phyloP scores from a whole-genome alignment of 2,888 invertebrate species.

The Leucophenga montana region DNA sequence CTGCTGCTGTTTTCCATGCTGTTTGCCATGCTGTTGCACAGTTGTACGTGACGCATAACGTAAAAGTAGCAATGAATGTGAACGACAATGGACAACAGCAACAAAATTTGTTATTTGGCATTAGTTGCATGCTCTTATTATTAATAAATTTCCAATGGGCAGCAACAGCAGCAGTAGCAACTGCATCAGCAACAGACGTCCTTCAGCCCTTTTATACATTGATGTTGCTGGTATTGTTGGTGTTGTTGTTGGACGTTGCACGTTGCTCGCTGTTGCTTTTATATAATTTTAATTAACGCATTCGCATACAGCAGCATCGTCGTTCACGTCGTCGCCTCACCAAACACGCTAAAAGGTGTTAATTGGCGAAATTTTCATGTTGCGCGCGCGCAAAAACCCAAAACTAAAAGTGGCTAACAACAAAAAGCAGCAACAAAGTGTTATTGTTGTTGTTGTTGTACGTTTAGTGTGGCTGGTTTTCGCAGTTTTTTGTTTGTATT shows the following conservation, averaged over 20 bases:
- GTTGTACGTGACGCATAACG: constrained; percentile 13
- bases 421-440: constrained; percentile 31
- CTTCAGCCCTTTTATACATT: constrained; percentile 2
- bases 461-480: constrained; percentile 29
- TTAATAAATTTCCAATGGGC: constrained; percentile 4
- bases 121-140: constrained; percentile 39
- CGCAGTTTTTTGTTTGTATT: too few species aligned
- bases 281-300: constrained; percentile 60
- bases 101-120: constrained; percentile 49
- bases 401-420: constrained; percentile 12
- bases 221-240: constrained; percentile 40
- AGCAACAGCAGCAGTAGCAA: constrained; percentile 12
- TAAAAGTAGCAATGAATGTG: constrained; percentile 11
- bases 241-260: constrained; percentile 51
- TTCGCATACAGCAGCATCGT: constrained; percentile 32
- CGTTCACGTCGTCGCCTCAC: constrained; percentile 47
- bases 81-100: constrained; percentile 14
- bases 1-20: constrained; percentile 26
- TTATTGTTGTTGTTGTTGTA: constrained; percentile 30
- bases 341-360: constrained; percentile 71
- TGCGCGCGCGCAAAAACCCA: constrained; percentile 46
- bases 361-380: constrained; percentile 72
- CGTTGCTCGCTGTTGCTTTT: constrained; percentile 50
- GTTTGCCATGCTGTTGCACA: too few species aligned
- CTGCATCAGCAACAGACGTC: constrained; percentile 17